These are phyloP conservation scores for Yponomeuta plumbellus DNA, from an alignment of 2,888 invertebrate species.

Conservation along the genomic window DNA sequence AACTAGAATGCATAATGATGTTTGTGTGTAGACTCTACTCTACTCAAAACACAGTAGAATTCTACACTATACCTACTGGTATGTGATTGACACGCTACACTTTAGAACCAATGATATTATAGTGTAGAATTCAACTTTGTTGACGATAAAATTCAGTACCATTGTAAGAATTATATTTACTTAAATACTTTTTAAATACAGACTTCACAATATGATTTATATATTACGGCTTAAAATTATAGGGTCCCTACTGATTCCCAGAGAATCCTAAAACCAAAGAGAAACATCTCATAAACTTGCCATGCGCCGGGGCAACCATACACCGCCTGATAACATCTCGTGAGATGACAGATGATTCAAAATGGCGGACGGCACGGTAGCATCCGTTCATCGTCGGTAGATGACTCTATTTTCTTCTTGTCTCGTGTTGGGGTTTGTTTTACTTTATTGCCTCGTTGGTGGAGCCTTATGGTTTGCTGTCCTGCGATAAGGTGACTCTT, in stretches of 20 bases:
- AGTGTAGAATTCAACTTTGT: too few species aligned
- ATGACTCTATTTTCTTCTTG: conserved; percentile 12
- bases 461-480: background rate
- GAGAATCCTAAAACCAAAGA: conserved; percentile 15
- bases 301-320: conserved; percentile 37
- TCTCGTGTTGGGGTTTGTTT: conserved; percentile 15
- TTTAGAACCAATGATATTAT: too few species aligned
- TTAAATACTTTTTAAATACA: too few species aligned
- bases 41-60: too few species aligned
- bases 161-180: too few species aligned
- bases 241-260: background rate
- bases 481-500: background rate
- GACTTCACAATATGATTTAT: too few species aligned
- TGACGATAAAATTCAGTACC: too few species aligned
- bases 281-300: conserved; percentile 21
- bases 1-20: too few species aligned
- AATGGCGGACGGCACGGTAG: conserved; percentile 30
- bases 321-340: conserved; percentile 38
- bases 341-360: conserved; percentile 15
- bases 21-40: too few species aligned
- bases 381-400: conserved; percentile 24
- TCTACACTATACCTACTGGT: too few species aligned
- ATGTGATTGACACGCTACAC: too few species aligned
- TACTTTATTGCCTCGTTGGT: background rate
- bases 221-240: too few species aligned